phyloP scores from a whole-genome alignment of 1,140 invertebrate species.

The Harpegnathos saltator region DNA sequence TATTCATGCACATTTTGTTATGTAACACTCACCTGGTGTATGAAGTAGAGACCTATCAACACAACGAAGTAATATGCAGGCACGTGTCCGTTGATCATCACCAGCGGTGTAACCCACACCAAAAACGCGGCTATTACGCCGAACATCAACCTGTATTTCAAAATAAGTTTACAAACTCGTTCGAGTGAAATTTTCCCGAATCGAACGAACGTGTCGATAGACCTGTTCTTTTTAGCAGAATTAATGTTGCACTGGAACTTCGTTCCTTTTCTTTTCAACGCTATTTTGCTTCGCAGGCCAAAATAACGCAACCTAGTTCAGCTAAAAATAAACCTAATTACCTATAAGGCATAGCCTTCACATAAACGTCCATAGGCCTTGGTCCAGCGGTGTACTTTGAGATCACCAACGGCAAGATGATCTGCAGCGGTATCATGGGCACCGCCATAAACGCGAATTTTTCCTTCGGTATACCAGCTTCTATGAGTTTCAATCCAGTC shows the following conservation, averaged over 20 bases:
- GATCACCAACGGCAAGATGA: slow-evolving; percentile 95
- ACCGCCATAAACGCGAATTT: slow-evolving; percentile 96
- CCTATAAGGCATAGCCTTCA: slow-evolving; percentile 95
- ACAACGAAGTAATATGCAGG: slow-evolving; percentile 93
- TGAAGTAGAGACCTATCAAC: slow-evolving; percentile 92
- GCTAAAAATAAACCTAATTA: too few relatives aligned
- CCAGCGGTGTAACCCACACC: slow-evolving; percentile 93
- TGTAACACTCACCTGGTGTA: slow-evolving; percentile 93
- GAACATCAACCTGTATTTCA: slow-evolving; percentile 90
- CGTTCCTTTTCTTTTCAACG: too few relatives aligned
- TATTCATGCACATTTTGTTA: too few relatives aligned
- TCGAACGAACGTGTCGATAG: neutral
- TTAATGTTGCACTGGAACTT: too few relatives aligned
- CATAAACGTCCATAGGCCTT: slow-evolving; percentile 94
- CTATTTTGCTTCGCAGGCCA: too few relatives aligned
- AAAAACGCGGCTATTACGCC: slow-evolving; percentile 93
- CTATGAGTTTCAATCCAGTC: slow-evolving; percentile 97
- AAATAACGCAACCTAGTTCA: too few relatives aligned
- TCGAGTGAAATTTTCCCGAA: neutral
- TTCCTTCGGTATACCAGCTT: slow-evolving; percentile 98
- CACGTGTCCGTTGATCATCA: slow-evolving; percentile 89
- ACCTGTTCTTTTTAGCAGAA: too few relatives aligned
- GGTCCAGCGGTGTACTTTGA: slow-evolving; percentile 95
- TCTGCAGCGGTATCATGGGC: slow-evolving; percentile 97
- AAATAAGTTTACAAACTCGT: slow-evolving; percentile 36